Evolutionary conservation across 2,797 vertebrate species (phyloP), one percentile per base, ranked within the genome.

Genomic region (Ambastaia sidthimunki): DNA sequence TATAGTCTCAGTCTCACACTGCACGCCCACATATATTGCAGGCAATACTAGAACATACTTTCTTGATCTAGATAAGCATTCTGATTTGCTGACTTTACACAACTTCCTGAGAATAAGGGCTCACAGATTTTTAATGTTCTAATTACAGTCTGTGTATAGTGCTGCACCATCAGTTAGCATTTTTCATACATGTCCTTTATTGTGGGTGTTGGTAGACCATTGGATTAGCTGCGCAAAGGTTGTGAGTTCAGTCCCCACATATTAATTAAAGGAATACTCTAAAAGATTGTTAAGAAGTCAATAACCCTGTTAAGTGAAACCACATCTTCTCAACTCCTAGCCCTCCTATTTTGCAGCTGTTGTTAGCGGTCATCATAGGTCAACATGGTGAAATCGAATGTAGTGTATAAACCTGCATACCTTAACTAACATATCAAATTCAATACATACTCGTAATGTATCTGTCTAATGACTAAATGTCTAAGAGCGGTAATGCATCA

Each of bases 401-500:
- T 41, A 41, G 37, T 41, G 7, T 41, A 11, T 21, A 25, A 59
- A 23, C 9, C 55, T 23, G 10, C 21, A 57, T 23, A 55, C 19
- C 10, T n/a, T 57, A 23, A 23, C 37, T 10, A 23, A 23, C 11
- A 10, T 57, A 4, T 59, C 21, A 59, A 59, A 25, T 57, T 21
- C 7, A 57, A 2, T 59, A 13, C 21, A 59, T 25, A 13, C 11
- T 5, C 0, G 12, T 23, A 11, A 55, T 55, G 54, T 23, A 25
- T 65, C 28, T 37, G 7, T 65, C 18, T n/a, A 37, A 37, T n/a
- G 62, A n/a, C n/a, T 18, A 3, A 59, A 16, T 65, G 60, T 65
- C 62, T 65, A 37, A 65, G 18, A 65, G 7, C 11, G 62, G 62
- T 37, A 12, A 18, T 65, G 62, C 62, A 65, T 37, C 34, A 65